Evolutionary conservation across 2,113 vertebrate species (phyloP).

Genomic region (Scatophagus argus): DNA sequence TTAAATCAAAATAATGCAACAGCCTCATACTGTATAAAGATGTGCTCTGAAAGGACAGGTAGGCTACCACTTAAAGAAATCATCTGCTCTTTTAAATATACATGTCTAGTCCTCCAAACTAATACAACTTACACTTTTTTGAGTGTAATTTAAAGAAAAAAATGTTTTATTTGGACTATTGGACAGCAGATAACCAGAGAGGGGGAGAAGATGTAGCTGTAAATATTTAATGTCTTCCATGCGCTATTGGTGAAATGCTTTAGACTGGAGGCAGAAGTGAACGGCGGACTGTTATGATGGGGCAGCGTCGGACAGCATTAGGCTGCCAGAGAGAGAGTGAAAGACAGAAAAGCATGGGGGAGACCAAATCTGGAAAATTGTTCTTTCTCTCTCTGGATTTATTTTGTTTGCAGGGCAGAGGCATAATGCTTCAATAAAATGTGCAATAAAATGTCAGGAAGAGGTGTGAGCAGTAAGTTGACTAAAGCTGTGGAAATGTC

Average conservation of each 20-base stretch:
- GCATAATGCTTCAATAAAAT: constrained; percentile 65
- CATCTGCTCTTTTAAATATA: background rate
- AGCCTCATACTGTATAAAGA: background rate
- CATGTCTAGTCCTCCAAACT: background rate
- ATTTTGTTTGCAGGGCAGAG: constrained; percentile 62
- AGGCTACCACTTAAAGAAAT: background rate
- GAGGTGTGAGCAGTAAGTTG: constrained; percentile 38
- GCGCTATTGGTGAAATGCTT: constrained; percentile 58
- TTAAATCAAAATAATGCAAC: background rate
- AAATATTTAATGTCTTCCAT: constrained; percentile 77
- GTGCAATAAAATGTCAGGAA: constrained; percentile 54
- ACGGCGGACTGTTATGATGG: constrained; percentile 58
- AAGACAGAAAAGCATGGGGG: constrained; percentile 41
- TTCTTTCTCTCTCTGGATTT: constrained; percentile 60
- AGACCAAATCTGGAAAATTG: constrained; percentile 66
- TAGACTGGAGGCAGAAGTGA: constrained; percentile 57
- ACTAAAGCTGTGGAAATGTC: constrained; percentile 38
- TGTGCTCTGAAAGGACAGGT: background rate
- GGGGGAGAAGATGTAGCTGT: constrained; percentile 71
- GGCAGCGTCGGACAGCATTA: constrained; percentile 36
- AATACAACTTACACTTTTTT: background rate
- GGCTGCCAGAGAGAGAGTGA: constrained; percentile 30
- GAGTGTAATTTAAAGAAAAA: background rate
- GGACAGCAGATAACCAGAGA: constrained; percentile 52
- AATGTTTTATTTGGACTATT: constrained; percentile 15